A percentile compares a stretch with the other conserved stretches of the same genome.
These are phyloP conservation scores for Chitala chitala DNA, from an alignment of 2,113 vertebrate species.

Conservation along the genomic window DNA sequence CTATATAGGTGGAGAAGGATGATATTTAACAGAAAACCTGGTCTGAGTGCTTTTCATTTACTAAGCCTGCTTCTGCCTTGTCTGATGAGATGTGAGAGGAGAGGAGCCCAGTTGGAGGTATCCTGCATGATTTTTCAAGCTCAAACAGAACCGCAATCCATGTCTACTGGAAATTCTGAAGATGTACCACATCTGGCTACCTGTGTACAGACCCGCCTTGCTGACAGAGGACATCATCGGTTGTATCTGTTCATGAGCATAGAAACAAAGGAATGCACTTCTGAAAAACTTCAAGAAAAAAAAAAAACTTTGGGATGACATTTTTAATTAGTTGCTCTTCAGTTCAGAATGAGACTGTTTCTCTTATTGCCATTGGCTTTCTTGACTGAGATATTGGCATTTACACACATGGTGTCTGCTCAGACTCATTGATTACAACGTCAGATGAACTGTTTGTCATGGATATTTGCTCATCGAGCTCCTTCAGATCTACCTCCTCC, in stretches of 20 bases:
- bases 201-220: slow-evolving; percentile 32
- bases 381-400: not conserved
- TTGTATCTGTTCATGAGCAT: not conserved
- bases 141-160: slow-evolving; percentile 51
- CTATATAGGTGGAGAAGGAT: slow-evolving; percentile 2
- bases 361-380: not conserved
- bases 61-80: slow-evolving; percentile 58
- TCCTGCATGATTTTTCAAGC: slow-evolving; percentile 51
- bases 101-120: slow-evolving; percentile 52
- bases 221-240: slow-evolving; percentile 48
- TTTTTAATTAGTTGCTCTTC: not conserved
- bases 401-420: not conserved
- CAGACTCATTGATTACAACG: not conserved
- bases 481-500: not conserved
- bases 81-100: slow-evolving; percentile 45
- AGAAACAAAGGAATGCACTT: not conserved
- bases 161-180: slow-evolving; percentile 55
- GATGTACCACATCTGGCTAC: slow-evolving; percentile 45
- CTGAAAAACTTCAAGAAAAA: not conserved
- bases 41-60: slow-evolving; percentile 31
- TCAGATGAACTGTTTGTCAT: slow-evolving; percentile 8
- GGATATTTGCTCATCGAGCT: slow-evolving; percentile 12
- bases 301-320: not conserved
- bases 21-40: not conserved
- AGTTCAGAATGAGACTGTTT: not conserved